Evolutionary conservation across 2,888 invertebrate genomes (phyloP).

Genomic region (Caradrina kadenii): DNA sequence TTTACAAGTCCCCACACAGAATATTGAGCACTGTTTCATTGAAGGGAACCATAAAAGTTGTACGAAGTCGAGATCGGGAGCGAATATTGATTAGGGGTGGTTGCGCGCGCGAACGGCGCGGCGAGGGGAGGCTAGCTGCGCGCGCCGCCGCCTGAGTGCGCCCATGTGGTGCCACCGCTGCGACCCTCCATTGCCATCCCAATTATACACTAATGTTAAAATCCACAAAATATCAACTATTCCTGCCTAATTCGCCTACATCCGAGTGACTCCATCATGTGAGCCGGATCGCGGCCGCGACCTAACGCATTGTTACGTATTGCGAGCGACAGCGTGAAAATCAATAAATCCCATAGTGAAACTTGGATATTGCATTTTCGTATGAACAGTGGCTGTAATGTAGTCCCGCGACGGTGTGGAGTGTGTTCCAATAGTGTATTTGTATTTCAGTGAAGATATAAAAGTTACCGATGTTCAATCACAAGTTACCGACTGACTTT

Average conservation of each 20-base stretch:
- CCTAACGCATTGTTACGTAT: constrained; percentile 63
- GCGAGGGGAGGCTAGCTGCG: constrained; percentile 66
- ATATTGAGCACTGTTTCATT: constrained; percentile 72
- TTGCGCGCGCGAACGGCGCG: constrained; percentile 74
- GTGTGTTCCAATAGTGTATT: constrained; percentile 83
- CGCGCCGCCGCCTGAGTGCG: constrained; percentile 66
- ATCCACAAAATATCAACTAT: constrained; percentile 60
- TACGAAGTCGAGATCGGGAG: constrained; percentile 77
- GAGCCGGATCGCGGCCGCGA: constrained; percentile 62
- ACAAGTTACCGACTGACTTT: constrained; percentile 90
- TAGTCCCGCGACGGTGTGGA: constrained; percentile 68
- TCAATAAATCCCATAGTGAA: constrained; percentile 82
- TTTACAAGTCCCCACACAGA: constrained; percentile 45
- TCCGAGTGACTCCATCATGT: constrained; percentile 63
- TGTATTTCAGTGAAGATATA: constrained; percentile 84
- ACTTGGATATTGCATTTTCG: constrained; percentile 76
- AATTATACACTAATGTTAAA: constrained; percentile 72
- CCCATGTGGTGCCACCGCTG: constrained; percentile 71
- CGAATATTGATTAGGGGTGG: constrained; percentile 87
- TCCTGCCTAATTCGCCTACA: constrained; percentile 50
- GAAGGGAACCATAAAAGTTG: constrained; percentile 78
- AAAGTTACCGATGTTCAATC: constrained; percentile 89
- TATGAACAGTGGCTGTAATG: constrained; percentile 70
- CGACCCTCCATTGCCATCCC: constrained; percentile 69
- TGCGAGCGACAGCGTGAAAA: constrained; percentile 78